A percentile compares a stretch with the other conserved stretches of the same genome.
phyloP scores from a whole-genome alignment of 2,113 vertebrate genomes.

The Eublepharis macularius region DNA sequence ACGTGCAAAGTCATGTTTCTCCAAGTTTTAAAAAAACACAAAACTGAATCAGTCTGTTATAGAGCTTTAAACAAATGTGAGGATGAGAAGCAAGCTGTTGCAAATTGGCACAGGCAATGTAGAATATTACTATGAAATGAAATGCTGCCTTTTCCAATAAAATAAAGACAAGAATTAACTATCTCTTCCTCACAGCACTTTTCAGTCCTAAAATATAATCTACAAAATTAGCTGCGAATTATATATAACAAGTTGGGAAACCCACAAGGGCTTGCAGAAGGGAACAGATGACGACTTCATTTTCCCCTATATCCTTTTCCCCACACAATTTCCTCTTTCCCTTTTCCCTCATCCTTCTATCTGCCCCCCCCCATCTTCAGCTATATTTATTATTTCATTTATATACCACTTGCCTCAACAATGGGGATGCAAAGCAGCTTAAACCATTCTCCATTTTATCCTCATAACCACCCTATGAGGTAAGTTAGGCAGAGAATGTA shows the following conservation, averaged over 20 bases:
- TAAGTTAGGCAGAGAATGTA: no score
- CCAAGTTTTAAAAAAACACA: conserved; percentile 54
- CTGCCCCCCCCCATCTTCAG: no score
- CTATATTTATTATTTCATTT: no score
- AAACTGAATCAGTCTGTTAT: conserved; percentile 73
- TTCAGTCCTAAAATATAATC: neutral
- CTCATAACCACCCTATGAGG: no score
- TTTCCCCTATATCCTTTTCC: no score
- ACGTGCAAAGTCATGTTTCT: conserved; percentile 66
- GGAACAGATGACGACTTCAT: no score
- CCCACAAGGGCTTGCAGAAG: no score
- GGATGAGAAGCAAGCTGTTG: conserved; percentile 75
- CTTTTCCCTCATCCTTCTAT: no score
- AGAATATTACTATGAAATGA: conserved; percentile 73
- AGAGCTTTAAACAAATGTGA: conserved; percentile 75
- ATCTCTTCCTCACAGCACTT: conserved; percentile 25
- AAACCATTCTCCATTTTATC: no score
- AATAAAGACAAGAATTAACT: conserved; percentile 65
- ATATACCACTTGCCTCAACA: no score
- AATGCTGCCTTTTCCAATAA: conserved; percentile 66
- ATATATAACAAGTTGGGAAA: neutral
- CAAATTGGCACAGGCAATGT: conserved; percentile 68
- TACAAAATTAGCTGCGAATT: neutral
- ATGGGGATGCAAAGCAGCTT: no score
- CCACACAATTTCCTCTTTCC: no score